Evolutionary conservation across 1,140 invertebrate genomes (phyloP).

Genomic region (Drosophila nasuta): DNA sequence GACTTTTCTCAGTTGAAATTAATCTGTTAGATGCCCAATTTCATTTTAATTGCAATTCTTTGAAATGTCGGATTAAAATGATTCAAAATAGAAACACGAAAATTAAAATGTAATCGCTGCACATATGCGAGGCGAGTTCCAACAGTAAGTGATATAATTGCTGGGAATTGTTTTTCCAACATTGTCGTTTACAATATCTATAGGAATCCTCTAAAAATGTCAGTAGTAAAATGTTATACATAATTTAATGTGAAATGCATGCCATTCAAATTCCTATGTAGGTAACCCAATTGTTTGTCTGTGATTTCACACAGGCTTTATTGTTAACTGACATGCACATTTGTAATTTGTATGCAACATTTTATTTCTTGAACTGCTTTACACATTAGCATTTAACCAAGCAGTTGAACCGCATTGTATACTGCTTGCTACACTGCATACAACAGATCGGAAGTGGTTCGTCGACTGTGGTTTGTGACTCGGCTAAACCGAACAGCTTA

Average conservation of each 20-base stretch:
- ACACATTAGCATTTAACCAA: background rate
- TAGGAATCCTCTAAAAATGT: background rate
- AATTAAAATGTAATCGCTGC: conserved; percentile 14
- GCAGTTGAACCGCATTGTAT: background rate
- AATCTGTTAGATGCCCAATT: conserved; percentile 24
- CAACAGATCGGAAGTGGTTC: background rate
- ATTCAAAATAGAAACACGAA: conserved; percentile 26
- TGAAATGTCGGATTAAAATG: conserved; percentile 27
- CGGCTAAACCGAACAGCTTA: conserved; percentile 8
- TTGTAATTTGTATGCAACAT: conserved; percentile 9
- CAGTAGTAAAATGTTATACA: background rate
- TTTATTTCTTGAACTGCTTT: conserved; percentile 11
- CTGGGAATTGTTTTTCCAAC: too few species aligned
- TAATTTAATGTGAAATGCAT: conserved; percentile 1
- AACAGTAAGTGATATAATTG: background rate
- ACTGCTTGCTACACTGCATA: background rate
- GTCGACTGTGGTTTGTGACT: background rate
- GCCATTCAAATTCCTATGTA: background rate
- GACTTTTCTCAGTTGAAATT: conserved; percentile 29
- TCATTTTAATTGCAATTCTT: conserved; percentile 30
- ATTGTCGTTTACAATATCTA: background rate
- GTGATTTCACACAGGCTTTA: background rate
- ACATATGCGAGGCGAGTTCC: conserved; percentile 1
- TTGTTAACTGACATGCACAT: conserved; percentile 8
- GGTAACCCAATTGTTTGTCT: conserved; percentile 3